A percentile compares a stretch with the other conserved stretches of the same genome.
phyloP scores from a whole-genome alignment of 1,140 invertebrate genomes.

The Temnothorax longispinosus region DNA sequence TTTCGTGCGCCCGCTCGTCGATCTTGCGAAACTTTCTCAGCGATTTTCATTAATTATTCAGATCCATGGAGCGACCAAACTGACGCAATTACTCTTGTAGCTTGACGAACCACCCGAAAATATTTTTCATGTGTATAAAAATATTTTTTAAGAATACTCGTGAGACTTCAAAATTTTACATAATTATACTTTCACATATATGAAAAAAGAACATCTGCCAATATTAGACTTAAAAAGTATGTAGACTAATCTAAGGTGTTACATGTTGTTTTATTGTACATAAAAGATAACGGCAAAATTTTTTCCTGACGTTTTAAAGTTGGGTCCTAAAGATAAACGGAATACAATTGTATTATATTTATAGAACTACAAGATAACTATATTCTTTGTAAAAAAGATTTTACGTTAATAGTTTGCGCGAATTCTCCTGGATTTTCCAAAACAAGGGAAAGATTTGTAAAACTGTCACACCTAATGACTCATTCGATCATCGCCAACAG shows the following conservation, averaged over 20 bases:
- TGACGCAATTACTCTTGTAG: slow-evolving; percentile 5
- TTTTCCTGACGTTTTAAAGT: neutral
- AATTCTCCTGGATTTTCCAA: neutral
- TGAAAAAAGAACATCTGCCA: neutral
- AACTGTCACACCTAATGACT: neutral
- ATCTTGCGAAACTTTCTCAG: slow-evolving; percentile 42
- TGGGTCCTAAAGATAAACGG: neutral
- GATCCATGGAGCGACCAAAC: neutral
- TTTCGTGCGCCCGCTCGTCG: slow-evolving; percentile 41
- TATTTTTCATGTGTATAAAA: neutral
- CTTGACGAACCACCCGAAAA: neutral
- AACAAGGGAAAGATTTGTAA: neutral
- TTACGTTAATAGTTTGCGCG: neutral
- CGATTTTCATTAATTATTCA: slow-evolving; percentile 60
- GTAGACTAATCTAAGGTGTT: neutral
- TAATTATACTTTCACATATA: neutral
- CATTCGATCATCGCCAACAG: neutral
- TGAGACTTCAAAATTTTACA: neutral
- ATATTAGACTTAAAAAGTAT: neutral
- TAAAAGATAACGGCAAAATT: neutral
- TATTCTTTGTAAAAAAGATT: neutral
- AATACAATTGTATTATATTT: neutral
- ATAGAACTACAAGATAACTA: neutral
- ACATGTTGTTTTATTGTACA: neutral
- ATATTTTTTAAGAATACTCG: neutral